A percentile compares a stretch with the other conserved stretches of the same genome.
Evolutionary conservation across 1,140 invertebrate species (phyloP).

Genomic region (Cyclina sinensis): DNA sequence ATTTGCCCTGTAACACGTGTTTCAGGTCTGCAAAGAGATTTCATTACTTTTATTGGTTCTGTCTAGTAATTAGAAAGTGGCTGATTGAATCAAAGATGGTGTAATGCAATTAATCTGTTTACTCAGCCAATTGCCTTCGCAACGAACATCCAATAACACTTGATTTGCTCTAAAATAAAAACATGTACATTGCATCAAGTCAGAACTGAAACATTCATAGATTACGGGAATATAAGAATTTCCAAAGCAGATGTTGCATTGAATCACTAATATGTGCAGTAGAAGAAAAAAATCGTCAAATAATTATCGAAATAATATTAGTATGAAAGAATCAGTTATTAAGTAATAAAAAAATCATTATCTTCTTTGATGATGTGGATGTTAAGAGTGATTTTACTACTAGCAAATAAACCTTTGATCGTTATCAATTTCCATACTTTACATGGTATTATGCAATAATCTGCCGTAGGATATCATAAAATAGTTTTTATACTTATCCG

Average conservation of each 20-base stretch:
- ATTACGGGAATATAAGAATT: too few relatives aligned
- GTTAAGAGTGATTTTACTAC: neutral
- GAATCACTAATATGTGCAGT: too few relatives aligned
- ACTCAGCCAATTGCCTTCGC: too few relatives aligned
- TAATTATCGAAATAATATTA: too few relatives aligned
- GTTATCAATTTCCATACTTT: neutral
- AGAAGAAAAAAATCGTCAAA: too few relatives aligned
- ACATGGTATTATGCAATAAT: neutral
- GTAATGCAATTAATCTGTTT: neutral
- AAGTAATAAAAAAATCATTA: neutral
- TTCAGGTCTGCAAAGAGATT: neutral
- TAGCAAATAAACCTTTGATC: neutral
- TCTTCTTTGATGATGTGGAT: neutral
- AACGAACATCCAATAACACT: too few relatives aligned
- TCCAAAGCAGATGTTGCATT: too few relatives aligned
- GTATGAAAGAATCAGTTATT: too few relatives aligned
- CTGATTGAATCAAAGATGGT: conserved; percentile 10
- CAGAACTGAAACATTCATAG: too few relatives aligned
- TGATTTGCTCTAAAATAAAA: too few relatives aligned
- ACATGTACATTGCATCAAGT: too few relatives aligned
- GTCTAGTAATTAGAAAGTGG: neutral
- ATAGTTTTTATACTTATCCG: neutral
- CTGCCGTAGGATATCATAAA: neutral
- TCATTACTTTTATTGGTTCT: neutral
- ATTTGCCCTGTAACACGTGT: neutral